These are phyloP conservation scores for Picus viridis DNA, from an alignment of 2,797 vertebrate genomes.

Conservation along the genomic window DNA sequence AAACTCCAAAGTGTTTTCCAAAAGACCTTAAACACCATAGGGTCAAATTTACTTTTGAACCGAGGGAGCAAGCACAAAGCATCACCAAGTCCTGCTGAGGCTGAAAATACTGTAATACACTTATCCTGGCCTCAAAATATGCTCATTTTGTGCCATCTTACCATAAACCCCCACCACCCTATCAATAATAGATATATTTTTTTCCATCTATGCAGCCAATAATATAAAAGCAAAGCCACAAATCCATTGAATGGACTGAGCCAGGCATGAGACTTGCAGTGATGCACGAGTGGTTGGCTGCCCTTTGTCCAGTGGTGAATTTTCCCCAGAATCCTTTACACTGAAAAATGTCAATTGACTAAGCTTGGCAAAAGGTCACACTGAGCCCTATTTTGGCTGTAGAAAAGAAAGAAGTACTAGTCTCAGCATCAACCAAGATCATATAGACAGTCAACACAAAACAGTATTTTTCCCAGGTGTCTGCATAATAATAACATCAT, in stretches of 20 bases:
- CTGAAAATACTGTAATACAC: not conserved
- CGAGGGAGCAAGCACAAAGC: not conserved
- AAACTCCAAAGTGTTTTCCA: conserved; percentile 28
- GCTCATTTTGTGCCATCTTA: not conserved
- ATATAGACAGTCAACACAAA: conserved; percentile 69
- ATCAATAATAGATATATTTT: not conserved
- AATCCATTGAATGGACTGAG: not conserved
- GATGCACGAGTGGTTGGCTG: not conserved
- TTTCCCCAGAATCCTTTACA: conserved; percentile 24
- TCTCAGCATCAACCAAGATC: conserved; percentile 70
- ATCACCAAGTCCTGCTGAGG: not conserved
- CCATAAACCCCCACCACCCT: not conserved
- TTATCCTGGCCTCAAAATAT: not conserved
- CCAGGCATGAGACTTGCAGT: not conserved
- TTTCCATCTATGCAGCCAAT: not conserved
- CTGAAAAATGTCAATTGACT: not conserved
- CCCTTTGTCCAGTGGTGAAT: not conserved
- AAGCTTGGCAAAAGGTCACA: conserved; percentile 70
- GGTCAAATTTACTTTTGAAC: conserved; percentile 41
- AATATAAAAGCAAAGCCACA: not conserved
- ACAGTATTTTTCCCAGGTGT: conserved; percentile 60
- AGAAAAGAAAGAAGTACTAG: conserved; percentile 68
- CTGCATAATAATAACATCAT: conserved; percentile 79
- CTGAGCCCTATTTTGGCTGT: conserved; percentile 67
- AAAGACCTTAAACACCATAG: conserved; percentile 34